Conservation (phyloP, 1,140 invertebrate genomes). For the Mesaphorura yosii region DNA sequence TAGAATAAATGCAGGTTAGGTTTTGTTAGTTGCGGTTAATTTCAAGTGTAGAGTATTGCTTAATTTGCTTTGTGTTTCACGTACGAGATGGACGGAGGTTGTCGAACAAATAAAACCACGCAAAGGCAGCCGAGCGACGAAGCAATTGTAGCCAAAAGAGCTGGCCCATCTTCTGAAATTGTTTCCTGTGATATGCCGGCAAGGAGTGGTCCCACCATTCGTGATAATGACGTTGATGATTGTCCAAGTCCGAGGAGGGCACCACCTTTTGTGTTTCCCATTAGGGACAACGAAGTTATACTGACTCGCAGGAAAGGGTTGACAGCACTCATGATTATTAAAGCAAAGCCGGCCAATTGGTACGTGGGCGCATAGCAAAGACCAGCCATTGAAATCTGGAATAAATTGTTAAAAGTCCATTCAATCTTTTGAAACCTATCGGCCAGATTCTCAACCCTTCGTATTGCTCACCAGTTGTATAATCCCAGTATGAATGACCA, state of each 20-base stretch:
- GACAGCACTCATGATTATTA: conserved; percentile 19
- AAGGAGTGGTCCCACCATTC: conserved; percentile 24
- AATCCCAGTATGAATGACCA: conserved; percentile 21
- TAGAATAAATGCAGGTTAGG: too few relatives aligned
- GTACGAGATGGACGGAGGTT: neutral
- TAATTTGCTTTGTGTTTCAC: too few relatives aligned
- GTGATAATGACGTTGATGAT: conserved; percentile 21
- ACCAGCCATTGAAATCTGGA: conserved; percentile 19
- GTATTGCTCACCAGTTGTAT: conserved; percentile 18
- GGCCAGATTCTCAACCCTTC: neutral
- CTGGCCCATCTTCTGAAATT: conserved; percentile 25
- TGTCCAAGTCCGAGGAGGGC: conserved; percentile 27
- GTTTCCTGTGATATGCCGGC: conserved; percentile 23
- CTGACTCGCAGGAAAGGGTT: conserved; percentile 29
- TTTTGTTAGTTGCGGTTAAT: too few relatives aligned
- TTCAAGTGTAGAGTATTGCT: too few relatives aligned
- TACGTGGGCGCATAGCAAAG: conserved; percentile 18
- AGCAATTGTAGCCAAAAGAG: conserved; percentile 16
- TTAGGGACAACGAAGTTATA: conserved; percentile 22
- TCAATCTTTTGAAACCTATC: too few relatives aligned
- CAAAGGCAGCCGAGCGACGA: conserved; percentile 13
- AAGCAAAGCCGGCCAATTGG: conserved; percentile 12
- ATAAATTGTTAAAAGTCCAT: neutral
- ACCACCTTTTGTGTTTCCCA: conserved; percentile 15
- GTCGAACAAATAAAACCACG: neutral